A percentile compares a stretch with the other conserved stretches of the same genome.
Conservation (phyloP, 2,888 invertebrate species). For the Conomelus anceps region DNA sequence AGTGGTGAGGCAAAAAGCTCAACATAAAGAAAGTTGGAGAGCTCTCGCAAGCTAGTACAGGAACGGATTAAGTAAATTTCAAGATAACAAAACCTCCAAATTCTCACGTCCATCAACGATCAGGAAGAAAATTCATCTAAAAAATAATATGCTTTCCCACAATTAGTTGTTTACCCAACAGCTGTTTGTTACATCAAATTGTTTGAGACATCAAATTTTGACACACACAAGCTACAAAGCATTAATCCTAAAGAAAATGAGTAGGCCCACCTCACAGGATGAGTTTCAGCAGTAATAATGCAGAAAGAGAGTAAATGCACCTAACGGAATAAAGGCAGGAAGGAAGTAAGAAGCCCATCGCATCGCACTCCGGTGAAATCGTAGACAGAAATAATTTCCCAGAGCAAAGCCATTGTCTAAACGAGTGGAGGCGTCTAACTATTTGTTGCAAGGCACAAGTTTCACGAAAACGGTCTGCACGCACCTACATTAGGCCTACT, state of each 20-base stretch:
- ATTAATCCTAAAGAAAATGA: not conserved
- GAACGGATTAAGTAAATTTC: too few species aligned
- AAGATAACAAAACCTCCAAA: not conserved
- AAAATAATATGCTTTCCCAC: not conserved
- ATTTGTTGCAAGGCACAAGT: not conserved
- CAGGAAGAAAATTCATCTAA: not conserved
- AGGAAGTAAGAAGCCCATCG: not conserved
- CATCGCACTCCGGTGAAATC: not conserved
- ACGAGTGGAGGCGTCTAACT: not conserved
- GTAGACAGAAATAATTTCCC: not conserved
- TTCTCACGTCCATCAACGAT: not conserved
- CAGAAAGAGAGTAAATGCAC: not conserved
- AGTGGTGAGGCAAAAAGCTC: too few species aligned
- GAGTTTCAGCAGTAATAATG: not conserved
- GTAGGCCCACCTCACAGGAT: not conserved
- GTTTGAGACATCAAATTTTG: not conserved
- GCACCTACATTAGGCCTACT: not conserved
- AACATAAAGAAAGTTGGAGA: too few species aligned
- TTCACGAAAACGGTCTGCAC: not conserved
- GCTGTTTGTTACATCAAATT: too few species aligned
- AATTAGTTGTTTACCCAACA: not conserved
- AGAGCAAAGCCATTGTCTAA: not conserved
- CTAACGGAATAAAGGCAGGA: not conserved
- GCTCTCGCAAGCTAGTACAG: too few species aligned
- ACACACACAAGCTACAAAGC: not conserved